phyloP scores from a whole-genome alignment of 2,113 vertebrate species.

The Mesocricetus auratus region DNA sequence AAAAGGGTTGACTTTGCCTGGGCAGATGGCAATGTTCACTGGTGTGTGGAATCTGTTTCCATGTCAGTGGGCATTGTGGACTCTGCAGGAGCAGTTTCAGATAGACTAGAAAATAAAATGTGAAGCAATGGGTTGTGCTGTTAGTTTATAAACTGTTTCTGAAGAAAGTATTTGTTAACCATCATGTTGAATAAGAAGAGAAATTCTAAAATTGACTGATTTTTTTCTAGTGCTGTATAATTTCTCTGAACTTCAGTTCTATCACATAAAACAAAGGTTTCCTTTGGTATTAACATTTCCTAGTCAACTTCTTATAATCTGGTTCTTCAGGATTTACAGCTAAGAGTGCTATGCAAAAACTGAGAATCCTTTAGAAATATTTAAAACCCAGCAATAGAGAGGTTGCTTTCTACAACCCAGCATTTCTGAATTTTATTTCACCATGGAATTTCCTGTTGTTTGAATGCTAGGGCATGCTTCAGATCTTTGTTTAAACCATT shows the following conservation, averaged over 20 bases:
- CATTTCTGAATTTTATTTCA: background rate
- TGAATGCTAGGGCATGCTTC: background rate
- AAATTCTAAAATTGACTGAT: background rate
- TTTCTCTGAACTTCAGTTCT: constrained; percentile 39
- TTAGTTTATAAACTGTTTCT: background rate
- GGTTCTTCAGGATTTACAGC: background rate
- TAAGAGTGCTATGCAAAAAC: background rate
- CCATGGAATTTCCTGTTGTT: background rate
- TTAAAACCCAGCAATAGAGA: constrained; percentile 3
- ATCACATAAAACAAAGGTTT: constrained; percentile 3
- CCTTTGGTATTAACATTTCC: background rate
- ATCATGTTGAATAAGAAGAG: background rate
- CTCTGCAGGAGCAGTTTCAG: constrained; percentile 76
- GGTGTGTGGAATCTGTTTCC: constrained; percentile 67
- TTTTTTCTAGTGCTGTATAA: background rate
- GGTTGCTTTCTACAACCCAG: background rate
- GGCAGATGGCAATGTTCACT: constrained; percentile 77
- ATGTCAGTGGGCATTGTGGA: constrained; percentile 77
- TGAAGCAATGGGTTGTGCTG: constrained; percentile 54
- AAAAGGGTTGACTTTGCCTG: constrained; percentile 50
- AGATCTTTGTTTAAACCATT: background rate
- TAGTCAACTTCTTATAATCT: background rate
- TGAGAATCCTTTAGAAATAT: background rate
- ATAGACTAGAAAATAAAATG: constrained; percentile 74
- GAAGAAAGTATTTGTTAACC: background rate